These are phyloP conservation scores for Tipula lateralis DNA, from an alignment of 2,888 invertebrate genomes.

Conservation along the genomic window DNA sequence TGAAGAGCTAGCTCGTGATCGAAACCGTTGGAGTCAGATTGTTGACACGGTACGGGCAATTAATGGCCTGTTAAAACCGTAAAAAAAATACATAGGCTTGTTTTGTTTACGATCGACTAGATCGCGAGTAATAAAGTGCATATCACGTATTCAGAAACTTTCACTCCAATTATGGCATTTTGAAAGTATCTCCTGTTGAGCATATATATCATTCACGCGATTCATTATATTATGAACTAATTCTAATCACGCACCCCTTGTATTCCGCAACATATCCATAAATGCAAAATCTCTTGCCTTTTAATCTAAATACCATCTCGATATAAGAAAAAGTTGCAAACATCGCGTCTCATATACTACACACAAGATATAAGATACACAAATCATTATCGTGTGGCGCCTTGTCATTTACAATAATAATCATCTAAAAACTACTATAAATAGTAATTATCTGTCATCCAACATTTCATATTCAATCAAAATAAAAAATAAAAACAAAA, in stretches of 20 bases:
- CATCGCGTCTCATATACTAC: not conserved
- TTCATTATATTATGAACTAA: not conserved
- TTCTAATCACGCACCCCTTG: not conserved
- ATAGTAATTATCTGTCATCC: slow-evolving; percentile 19
- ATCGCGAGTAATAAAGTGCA: not conserved
- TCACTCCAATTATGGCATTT: not conserved
- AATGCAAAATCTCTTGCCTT: not conserved
- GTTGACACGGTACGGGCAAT: too few relatives aligned
- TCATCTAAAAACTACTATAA: slow-evolving; percentile 11
- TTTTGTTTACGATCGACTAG: not conserved
- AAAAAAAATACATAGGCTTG: too few relatives aligned
- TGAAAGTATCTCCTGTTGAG: not conserved
- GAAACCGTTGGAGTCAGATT: too few relatives aligned
- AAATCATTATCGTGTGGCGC: slow-evolving; percentile 19
- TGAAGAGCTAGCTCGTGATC: too few relatives aligned
- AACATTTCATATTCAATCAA: slow-evolving; percentile 19
- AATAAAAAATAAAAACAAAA: not conserved
- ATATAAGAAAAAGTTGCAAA: not conserved
- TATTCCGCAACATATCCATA: not conserved
- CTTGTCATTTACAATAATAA: slow-evolving; percentile 19
- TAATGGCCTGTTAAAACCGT: too few relatives aligned
- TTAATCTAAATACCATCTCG: not conserved
- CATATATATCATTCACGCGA: not conserved
- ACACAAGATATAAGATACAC: not conserved
- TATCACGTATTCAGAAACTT: not conserved